Evolutionary conservation across 2,888 invertebrate genomes (phyloP), one percentile per base, ranked within the genome.

Genomic region (Drosophila niveifrons): DNA sequence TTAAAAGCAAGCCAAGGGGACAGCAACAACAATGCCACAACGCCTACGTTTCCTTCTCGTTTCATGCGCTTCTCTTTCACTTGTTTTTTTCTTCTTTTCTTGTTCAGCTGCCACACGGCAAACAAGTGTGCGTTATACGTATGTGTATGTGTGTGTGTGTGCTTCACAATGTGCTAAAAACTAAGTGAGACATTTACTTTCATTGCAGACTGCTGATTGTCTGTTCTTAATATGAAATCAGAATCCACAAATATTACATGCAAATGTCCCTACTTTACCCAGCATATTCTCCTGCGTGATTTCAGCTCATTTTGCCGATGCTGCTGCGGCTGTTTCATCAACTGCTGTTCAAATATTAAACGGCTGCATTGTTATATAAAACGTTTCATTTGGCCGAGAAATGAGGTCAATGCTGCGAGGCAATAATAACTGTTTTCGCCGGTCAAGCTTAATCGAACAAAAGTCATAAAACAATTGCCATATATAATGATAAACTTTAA

Each of bases 131-230:
- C 59, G 36, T 36, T 68, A 7, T 50, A n/a, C n/a, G 13, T 17
- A 23, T 31, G 17, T 48, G 23, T 11, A 8, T n/a, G 48, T 61
- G 56, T 61, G 36, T 50, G 59, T 66, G 44, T 50, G 41, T 31
- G 29, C 43, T 43, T 47, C 69, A 52, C 36, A 64, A 62, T 69
- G 69, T 79, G 79, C 67, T 75, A 46, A 71, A 72, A 68, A 66
- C 56, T 80, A 78, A 86, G 83, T 88, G 80, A 88, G 86, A 80
- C 87, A 84, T 84, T 84, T 86, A 69, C 81, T 78, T 87, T 85
- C 89, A 83, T 81, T 78, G 78, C 87, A 74, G 76, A 74, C 87
- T 75, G 85, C 82, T 89, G 82, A 89, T 89, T 82, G 78, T 81
- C 73, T 76, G 72, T 67, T 71, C 72, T 81, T 77, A 83, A 79